Evolutionary conservation across 1,140 invertebrate species (phyloP).

Genomic region (Sarcophaga peregrina): DNA sequence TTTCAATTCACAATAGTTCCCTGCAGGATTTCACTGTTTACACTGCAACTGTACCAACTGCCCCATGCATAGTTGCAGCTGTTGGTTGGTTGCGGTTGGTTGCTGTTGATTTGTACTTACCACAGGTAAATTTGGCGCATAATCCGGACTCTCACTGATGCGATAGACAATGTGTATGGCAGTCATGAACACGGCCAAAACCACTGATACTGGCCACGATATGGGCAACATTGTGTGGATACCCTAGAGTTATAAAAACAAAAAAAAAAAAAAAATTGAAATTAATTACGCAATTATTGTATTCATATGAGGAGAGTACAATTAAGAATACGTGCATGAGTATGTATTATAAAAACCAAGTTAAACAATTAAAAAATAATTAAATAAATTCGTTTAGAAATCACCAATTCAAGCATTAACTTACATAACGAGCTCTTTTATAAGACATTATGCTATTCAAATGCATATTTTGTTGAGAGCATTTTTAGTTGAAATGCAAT

Average conservation of each 20-base stretch:
- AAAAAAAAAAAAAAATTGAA: neutral
- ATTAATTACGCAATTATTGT: neutral
- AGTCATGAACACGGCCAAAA: slow-evolving; percentile 72
- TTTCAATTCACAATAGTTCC: too few species aligned
- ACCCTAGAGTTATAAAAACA: slow-evolving; percentile 65
- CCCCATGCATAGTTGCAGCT: neutral
- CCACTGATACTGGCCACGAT: slow-evolving; percentile 72
- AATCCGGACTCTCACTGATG: slow-evolving; percentile 53
- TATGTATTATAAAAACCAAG: neutral
- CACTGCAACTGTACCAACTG: too few species aligned
- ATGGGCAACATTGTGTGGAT: slow-evolving; percentile 80
- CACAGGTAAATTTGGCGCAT: slow-evolving; percentile 57
- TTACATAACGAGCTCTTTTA: too few species aligned
- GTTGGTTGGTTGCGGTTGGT: neutral
- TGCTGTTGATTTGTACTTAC: slow-evolving; percentile 52
- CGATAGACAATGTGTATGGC: slow-evolving; percentile 70
- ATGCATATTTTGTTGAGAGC: too few species aligned
- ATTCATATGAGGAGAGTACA: neutral
- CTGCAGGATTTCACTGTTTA: too few species aligned
- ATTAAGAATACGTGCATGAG: neutral
- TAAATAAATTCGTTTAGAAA: too few species aligned
- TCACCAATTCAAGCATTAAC: too few species aligned
- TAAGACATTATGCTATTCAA: too few species aligned
- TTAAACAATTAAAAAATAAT: too few species aligned
- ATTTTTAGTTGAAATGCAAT: too few species aligned